phyloP scores from a whole-genome alignment of 2,888 invertebrate genomes.

The Tolmerus cingulatus region DNA sequence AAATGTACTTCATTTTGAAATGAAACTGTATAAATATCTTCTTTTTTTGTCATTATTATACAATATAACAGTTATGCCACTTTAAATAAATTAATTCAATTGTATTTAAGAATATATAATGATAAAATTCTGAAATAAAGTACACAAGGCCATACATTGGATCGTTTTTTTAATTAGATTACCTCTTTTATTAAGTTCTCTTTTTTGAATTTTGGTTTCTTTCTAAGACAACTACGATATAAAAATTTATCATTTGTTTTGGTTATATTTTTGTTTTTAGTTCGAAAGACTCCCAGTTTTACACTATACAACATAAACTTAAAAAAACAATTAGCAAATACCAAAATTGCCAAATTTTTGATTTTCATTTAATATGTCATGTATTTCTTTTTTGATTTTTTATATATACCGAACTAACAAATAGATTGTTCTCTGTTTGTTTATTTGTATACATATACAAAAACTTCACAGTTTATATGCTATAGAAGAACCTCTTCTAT shows the following conservation, averaged over 20 bases:
- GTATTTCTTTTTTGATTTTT: neutral
- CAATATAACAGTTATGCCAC: conserved; percentile 11
- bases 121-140: neutral
- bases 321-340: neutral
- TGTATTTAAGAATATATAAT: neutral
- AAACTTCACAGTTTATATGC: neutral
- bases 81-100: conserved; percentile 1
- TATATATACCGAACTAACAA: neutral
- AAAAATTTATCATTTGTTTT: neutral
- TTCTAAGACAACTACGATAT: conserved; percentile 17
- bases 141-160: neutral
- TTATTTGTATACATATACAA: neutral
- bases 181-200: too few species aligned
- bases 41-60: neutral
- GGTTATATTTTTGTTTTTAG: neutral
- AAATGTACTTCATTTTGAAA: conserved; percentile 4
- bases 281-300: neutral
- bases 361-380: neutral
- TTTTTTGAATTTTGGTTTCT: neutral
- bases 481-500: neutral
- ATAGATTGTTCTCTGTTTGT: neutral
- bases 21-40: neutral
- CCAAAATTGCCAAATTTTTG: neutral
- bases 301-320: neutral
- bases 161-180: neutral